These are phyloP conservation scores for Falco concolor DNA, from an alignment of 2,797 vertebrate genomes.

Conservation along the genomic window DNA sequence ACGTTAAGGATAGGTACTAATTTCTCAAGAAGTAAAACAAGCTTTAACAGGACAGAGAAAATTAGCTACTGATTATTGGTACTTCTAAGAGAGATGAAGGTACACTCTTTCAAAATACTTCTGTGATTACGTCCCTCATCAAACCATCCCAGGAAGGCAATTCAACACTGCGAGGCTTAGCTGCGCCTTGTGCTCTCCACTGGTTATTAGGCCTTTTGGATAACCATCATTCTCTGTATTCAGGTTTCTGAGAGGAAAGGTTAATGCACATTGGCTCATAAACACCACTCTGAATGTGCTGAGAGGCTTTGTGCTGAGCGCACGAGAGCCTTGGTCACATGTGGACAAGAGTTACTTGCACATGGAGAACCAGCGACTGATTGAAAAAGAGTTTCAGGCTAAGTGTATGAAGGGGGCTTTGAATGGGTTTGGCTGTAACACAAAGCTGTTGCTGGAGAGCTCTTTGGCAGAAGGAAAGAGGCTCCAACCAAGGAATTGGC, in stretches of 20 bases:
- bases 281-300: neutral
- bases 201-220: neutral
- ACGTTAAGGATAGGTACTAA: neutral
- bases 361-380: neutral
- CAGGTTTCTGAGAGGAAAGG: neutral
- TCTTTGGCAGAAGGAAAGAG: neutral
- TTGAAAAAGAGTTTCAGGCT: neutral
- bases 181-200: rapidly evolving
- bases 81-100: neutral
- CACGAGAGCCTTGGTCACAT: neutral
- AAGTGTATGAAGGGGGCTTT: neutral
- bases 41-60: neutral
- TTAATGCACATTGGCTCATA: neutral
- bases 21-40: neutral
- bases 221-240: neutral
- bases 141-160: neutral
- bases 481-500: neutral
- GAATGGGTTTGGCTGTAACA: neutral
- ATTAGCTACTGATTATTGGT: neutral
- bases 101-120: neutral
- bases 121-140: neutral
- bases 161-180: neutral
- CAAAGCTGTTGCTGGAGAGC: neutral
- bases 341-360: neutral
- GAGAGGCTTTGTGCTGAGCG: neutral